These are phyloP conservation scores for Lasioglossum figueresi DNA, from an alignment of 2,888 invertebrate genomes.

Conservation along the genomic window DNA sequence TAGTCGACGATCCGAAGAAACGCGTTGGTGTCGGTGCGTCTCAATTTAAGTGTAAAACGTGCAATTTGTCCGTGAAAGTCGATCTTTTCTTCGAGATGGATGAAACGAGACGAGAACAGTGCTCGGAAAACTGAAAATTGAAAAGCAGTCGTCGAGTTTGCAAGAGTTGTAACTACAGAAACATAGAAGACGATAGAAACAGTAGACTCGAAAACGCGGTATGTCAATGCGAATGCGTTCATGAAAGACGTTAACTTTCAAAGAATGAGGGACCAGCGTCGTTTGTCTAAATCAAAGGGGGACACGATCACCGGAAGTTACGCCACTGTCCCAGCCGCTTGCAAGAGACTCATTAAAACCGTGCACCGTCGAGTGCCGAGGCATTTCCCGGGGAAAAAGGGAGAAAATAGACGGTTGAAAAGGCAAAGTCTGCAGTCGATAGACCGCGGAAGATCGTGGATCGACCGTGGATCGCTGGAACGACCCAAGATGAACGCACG, in stretches of 20 bases:
- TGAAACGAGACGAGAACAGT: neutral
- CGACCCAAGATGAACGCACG: neutral
- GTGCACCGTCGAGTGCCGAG: slow-evolving; percentile 47
- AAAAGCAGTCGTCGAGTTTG: neutral
- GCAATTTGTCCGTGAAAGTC: neutral
- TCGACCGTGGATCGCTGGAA: neutral
- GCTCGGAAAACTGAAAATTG: neutral
- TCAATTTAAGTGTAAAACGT: neutral
- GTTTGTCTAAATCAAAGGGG: slow-evolving; percentile 9
- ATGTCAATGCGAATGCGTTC: neutral
- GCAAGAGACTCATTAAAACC: slow-evolving; percentile 74
- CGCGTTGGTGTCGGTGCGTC: neutral
- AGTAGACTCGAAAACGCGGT: neutral
- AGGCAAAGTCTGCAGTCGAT: slow-evolving; percentile 32
- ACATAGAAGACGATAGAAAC: neutral
- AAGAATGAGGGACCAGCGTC: slow-evolving; percentile 5
- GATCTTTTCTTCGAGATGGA: neutral
- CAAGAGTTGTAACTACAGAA: neutral
- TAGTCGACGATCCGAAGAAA: neutral
- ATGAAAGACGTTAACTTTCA: neutral
- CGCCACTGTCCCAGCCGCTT: slow-evolving; percentile 49
- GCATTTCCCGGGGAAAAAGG: slow-evolving; percentile 39
- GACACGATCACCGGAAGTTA: slow-evolving; percentile 41
- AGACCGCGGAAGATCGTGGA: neutral
- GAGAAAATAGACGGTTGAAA: neutral